A percentile compares a stretch with the other conserved stretches of the same genome.
phyloP scores from a whole-genome alignment of 2,888 invertebrate species.

The Iselma pallidipennis region DNA sequence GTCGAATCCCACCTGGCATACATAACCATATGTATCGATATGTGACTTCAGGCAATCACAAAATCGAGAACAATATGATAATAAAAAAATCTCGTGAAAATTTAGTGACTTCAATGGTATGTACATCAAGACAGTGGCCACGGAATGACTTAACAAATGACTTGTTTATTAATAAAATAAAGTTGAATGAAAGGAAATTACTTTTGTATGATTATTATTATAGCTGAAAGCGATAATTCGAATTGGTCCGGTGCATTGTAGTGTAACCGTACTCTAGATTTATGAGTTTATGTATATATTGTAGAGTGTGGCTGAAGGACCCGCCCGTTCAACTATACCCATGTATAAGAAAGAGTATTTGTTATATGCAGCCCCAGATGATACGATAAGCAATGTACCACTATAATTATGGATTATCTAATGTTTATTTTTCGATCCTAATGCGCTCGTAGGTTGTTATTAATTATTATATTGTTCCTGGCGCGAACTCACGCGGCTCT shows the following conservation, averaged over 20 bases:
- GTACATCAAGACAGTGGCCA: neutral
- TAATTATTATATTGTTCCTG: slow-evolving; percentile 55
- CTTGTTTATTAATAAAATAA: neutral
- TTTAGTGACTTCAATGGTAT: neutral
- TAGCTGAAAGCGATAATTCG: slow-evolving; percentile 3
- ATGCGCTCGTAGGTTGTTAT: slow-evolving; percentile 50
- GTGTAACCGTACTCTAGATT: neutral
- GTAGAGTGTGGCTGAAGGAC: neutral
- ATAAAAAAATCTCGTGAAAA: neutral
- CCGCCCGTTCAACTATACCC: neutral
- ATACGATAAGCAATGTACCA: slow-evolving; percentile 39
- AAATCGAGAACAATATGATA: neutral
- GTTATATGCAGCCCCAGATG: slow-evolving; percentile 36
- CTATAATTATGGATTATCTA: slow-evolving; percentile 54
- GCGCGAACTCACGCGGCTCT: slow-evolving; percentile 51
- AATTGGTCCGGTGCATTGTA: neutral
- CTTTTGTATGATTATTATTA: neutral
- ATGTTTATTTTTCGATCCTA: slow-evolving; percentile 54
- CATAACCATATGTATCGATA: neutral
- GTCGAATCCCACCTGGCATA: neutral
- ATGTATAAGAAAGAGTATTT: slow-evolving; percentile 18
- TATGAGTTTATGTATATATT: slow-evolving; percentile 1
- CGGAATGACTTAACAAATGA: neutral
- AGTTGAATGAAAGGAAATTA: neutral
- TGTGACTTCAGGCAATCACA: neutral